Percentiles rank a stretch among this genome's conserved stretches.
Conservation (phyloP, 2,888 invertebrate genomes). For the Ceramica pisi region DNA sequence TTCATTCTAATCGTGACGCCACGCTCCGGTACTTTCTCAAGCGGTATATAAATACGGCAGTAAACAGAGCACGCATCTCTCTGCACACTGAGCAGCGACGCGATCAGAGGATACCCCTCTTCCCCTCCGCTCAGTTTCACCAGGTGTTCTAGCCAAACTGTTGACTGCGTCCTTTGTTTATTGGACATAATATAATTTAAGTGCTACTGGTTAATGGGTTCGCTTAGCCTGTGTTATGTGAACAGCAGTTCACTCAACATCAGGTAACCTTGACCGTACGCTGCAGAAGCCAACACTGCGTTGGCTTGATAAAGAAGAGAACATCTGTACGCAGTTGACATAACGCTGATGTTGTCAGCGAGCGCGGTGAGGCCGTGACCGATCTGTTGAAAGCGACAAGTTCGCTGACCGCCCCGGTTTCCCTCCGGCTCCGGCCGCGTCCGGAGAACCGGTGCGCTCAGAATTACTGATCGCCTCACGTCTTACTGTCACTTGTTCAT, state of each 20-base stretch:
- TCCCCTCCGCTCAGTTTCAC: background rate
- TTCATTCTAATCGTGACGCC: background rate
- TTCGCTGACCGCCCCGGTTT: slow-evolving; percentile 44
- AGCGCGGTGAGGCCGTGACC: slow-evolving; percentile 35
- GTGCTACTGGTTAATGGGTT: background rate
- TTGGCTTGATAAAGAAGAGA: background rate
- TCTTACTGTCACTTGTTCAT: slow-evolving; percentile 5
- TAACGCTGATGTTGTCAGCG: slow-evolving; percentile 5
- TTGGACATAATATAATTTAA: no score
- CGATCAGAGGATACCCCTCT: background rate
- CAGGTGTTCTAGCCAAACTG: background rate
- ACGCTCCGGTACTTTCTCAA: slow-evolving; percentile 26
- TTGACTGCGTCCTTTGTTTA: background rate
- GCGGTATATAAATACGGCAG: background rate
- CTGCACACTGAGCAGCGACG: background rate
- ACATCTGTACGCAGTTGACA: slow-evolving; percentile 6
- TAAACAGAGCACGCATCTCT: slow-evolving; percentile 21
- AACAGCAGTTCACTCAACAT: background rate
- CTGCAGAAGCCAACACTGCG: background rate
- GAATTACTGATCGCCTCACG: slow-evolving; percentile 7
- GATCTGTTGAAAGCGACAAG: slow-evolving; percentile 36
- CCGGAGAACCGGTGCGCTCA: background rate
- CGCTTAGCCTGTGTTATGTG: background rate
- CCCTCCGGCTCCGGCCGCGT: background rate
- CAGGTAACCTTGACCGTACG: background rate